Evolutionary conservation across 2,888 invertebrate species (phyloP), one percentile per base, ranked within the genome.

Genomic region (Morinoia aosen): DNA sequence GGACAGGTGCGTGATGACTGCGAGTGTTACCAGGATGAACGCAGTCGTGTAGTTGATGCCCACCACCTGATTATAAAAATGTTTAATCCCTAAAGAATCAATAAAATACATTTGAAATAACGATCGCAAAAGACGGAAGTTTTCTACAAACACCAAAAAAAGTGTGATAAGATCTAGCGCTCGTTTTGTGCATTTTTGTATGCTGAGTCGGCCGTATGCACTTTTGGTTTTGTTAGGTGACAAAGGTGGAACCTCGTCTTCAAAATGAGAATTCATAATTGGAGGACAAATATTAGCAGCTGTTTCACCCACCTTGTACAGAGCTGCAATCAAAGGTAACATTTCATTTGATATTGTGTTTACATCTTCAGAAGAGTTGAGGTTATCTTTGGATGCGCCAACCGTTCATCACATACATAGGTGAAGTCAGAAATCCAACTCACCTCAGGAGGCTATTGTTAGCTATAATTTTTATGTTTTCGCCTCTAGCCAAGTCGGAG

Each of bases 31-130:
- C 93, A 93, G 14, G n/a, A 57, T 57, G 57, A 57, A 93, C 58
- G 93, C 93, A 10, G 57, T n/a, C 11, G 58, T 56, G 93, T 93
- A 93, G 93, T 12, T 93, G 33, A 93, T 16, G 25, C 93, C 93
- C 56, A 57, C 5, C 93, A 33, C 93, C 93, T 93, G 58, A 33
- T 25, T 25, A 40, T 11, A 48, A 10, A 33, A 10, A 33, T 76
- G 33, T 25, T 25, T 0, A 76, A 10, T 76, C 7, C 0, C 8
- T 76, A 25, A 25, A 76, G 25, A 7, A 10, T 10, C 25, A 33
- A 76, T 10, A 25, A 33, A 76, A 76, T 76, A 1, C 33, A 76
- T 12, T 33, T 10, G 76, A 25, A 33, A 76, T 33, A 10, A 19
- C 19, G 19, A 25, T 33, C 33, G 33, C 76, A 76, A 76, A 7